Evolutionary conservation across 1,140 invertebrate genomes (phyloP), one percentile per base, ranked within the genome.

Genomic region (Ectropis grisescens): DNA sequence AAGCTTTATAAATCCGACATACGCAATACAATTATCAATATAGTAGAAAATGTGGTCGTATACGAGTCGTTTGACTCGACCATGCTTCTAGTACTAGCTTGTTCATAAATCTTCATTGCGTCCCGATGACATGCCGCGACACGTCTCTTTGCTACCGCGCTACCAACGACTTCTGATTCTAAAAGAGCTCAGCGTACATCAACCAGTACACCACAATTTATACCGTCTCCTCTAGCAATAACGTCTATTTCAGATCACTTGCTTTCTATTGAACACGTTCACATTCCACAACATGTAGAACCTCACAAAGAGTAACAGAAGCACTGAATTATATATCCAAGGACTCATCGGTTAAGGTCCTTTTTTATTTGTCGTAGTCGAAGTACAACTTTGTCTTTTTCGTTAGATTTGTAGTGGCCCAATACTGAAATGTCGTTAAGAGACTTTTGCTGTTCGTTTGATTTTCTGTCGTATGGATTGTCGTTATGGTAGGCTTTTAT

Each of bases 71-170:
- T 26, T 10, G 24, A 26, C 24, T 13, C 13, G 13, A 16, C 7
- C 13, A 8, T 30, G 14, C 9, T 7, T 14, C 13, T 14, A 8
- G 29, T 14, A 30, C 29, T 13, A 49, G 56, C 56, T 47, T 56
- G 66, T 66, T 74, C 72, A 78, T 80, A 80, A 80, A 80, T 80
- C 75, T 80, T 80, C 70, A 78, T 80, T 71, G 75, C 71, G 59
- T 72, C 67, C 61, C 72, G 75, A 80, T 74, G 75, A 80, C 72
- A 76, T 52, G 66, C 66, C 61, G 58, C 75, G 70, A 75, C 72
- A 74, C 67, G 61, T 75, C 66, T 72, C 59, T 41, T 34, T 39
- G 74, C 74, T 76, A 80, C 71, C 66, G 75, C 62, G 62, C 67
- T 67, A 57, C 60, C 37, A 44, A 48, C 35, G 16, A 28, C 16